Evolutionary conservation across 2,113 vertebrate genomes (phyloP), one percentile per base, ranked within the genome.

Genomic region (Cochlearius cochlearius): DNA sequence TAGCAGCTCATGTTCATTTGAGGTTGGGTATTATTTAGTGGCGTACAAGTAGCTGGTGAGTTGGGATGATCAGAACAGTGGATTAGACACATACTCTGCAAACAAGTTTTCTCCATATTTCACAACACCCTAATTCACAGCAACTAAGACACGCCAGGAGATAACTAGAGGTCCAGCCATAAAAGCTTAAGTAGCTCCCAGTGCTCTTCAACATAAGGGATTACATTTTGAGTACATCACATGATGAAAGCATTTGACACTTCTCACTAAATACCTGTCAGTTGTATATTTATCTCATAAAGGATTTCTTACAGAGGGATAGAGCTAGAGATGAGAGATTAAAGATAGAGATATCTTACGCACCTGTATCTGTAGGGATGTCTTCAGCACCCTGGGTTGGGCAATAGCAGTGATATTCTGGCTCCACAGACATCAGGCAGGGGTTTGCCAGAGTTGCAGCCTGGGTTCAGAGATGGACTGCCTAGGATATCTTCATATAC

Each of bases 401-500:
- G 47, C 3, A 3, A 27, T 2, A 16, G 29, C 49, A 34, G 39
- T 0, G 41, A 4, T 8, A 16, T 1, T 2, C 52, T 59, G 47
- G 12, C 47, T 63, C 15, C 30, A 12, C 11, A 45, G 73, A 3
- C 3, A 11, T 2, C 69, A 73, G 45, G 53, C 29, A 71, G 39
- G 38, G 30, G 26, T 11, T 39, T 26, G 27, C 60, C 30, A 30
- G 20, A 25, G 30, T 11, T 2, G 2, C 15, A 60, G 43, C 43
- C 15, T 39, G 36, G 20, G 9, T 10, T 36, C 55, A 5, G 27
- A 53, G 59, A 1, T 7, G 43, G 41, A 4, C 15, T 59, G 27
- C 2, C 14, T 15, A 38, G 39, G 34, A 8, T 43, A 13, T 15
- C 6, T 26, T 67, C 41, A 26, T 2, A 2, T 10, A 15, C 8